Conservation (phyloP, 2,113 vertebrate genomes). For the Corythoichthys intestinalis region DNA sequence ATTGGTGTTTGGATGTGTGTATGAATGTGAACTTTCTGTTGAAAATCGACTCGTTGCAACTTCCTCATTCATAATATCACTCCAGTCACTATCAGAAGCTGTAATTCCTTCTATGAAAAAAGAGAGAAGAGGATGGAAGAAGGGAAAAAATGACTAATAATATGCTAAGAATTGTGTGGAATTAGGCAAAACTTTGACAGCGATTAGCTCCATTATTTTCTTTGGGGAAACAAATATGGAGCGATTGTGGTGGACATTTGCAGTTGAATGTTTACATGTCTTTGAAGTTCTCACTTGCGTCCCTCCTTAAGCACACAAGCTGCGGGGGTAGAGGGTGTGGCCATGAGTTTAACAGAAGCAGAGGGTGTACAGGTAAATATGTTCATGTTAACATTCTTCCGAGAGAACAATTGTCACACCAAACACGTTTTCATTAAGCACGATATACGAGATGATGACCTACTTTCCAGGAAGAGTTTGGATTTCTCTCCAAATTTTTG, state of each 20-base stretch:
- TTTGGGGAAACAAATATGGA: neutral
- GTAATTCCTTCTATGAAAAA: too few relatives aligned
- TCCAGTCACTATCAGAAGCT: too few relatives aligned
- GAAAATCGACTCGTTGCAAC: too few relatives aligned
- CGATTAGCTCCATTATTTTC: neutral
- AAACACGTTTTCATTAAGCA: neutral
- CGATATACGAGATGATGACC: neutral
- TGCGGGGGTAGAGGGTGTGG: conserved; percentile 13
- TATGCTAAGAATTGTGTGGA: too few relatives aligned
- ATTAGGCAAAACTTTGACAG: too few relatives aligned
- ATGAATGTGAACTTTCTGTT: too few relatives aligned
- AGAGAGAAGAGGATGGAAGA: too few relatives aligned
- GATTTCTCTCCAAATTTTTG: neutral
- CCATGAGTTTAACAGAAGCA: conserved; percentile 19
- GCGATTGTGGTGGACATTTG: neutral
- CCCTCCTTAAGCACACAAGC: conserved; percentile 44
- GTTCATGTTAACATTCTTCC: conserved; percentile 32
- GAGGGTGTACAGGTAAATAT: conserved; percentile 40
- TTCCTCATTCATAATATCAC: too few relatives aligned
- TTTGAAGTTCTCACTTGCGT: neutral
- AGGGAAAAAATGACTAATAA: too few relatives aligned
- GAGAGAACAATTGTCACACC: conserved; percentile 17
- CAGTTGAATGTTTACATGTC: neutral
- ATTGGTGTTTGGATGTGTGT: too few relatives aligned
- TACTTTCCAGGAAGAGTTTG: neutral